phyloP scores from a whole-genome alignment of 1,140 invertebrate species.

The Drosophila ficusphila region DNA sequence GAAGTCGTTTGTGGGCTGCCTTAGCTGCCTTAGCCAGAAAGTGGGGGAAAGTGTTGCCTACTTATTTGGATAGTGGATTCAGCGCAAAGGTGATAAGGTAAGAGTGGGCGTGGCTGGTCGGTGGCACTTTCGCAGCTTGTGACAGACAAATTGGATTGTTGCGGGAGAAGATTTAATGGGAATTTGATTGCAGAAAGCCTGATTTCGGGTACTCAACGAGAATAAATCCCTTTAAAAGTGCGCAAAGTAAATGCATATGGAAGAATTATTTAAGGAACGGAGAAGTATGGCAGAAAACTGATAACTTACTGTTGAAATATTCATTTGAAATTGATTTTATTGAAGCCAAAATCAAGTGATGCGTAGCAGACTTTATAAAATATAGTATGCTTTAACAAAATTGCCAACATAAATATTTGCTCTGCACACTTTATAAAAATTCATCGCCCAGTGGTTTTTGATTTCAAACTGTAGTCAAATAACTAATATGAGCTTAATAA shows the following conservation, averaged over 20 bases:
- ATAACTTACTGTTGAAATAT: too few species aligned
- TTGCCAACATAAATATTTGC: constrained; percentile 2
- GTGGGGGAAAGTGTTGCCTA: constrained; percentile 31
- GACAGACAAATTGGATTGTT: constrained; percentile 4
- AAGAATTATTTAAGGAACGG: too few species aligned
- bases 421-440: not conserved
- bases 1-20: constrained; percentile 65
- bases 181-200: constrained; percentile 3
- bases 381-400: not conserved
- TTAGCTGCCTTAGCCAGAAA: too few species aligned
- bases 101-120: not conserved
- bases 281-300: too few species aligned
- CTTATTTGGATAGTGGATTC: constrained; percentile 10
- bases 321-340: too few species aligned
- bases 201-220: not conserved
- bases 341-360: too few species aligned
- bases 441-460: not conserved
- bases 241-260: too few species aligned
- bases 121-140: not conserved
- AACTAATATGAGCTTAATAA: constrained; percentile 24
- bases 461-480: constrained; percentile 1
- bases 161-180: not conserved
- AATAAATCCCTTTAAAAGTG: not conserved
- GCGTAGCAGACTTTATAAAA: too few species aligned
- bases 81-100: not conserved